Base-by-base conservation (phyloP, 2,888 invertebrate species). In the Drosophila leonis region DNA sequence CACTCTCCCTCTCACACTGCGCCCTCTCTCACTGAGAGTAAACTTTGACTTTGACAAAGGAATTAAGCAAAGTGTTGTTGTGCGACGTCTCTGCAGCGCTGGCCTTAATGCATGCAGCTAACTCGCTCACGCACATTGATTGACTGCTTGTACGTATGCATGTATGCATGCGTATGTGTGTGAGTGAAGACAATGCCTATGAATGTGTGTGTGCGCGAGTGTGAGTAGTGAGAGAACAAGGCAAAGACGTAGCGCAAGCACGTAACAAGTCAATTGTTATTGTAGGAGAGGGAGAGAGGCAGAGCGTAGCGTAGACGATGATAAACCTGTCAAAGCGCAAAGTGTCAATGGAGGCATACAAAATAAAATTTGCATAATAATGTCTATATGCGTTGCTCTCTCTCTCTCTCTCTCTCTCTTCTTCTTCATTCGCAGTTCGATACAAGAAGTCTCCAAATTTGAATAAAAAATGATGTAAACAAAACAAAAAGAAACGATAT, bases 321-420 rank as follows among this genome's bases (percentile, higher is more conserved):
- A 83, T 87, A 85, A 85, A 85, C 88, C 90, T 83, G 84, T 89
- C 87, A 78, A 65, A 70, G 74, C 64, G 68, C 54, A 73, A 74
- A 78, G 76, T 87, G 77, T 89, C 84, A 84, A 79, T 85, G 79
- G 33, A 31, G 15, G 29, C 65, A 77, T 61, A 70, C 51, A 65
- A 71, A 68, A 89, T 89, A 27, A 37, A 68, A 89, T 85, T 89
- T 84, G 75, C 90, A 89, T 85, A 79, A 85, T 87, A 88, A 84
- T 83, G 65, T 60, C 61, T 65, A 57, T 63, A 80, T 78, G 56
- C 67, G 46, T 55, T 46, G 10, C 37, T 60, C n/a, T 49, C 46
- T 27, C 24, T 44, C 24, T 48, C 20, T 48, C 18, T 35, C 20
- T 33, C 27, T 55, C 39, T 44, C 65, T 64, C 63, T 56, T 65